Percentiles rank a stretch among this genome's conserved stretches.
phyloP scores from a whole-genome alignment of 2,113 vertebrate species.

The Vulpes lagopus region DNA sequence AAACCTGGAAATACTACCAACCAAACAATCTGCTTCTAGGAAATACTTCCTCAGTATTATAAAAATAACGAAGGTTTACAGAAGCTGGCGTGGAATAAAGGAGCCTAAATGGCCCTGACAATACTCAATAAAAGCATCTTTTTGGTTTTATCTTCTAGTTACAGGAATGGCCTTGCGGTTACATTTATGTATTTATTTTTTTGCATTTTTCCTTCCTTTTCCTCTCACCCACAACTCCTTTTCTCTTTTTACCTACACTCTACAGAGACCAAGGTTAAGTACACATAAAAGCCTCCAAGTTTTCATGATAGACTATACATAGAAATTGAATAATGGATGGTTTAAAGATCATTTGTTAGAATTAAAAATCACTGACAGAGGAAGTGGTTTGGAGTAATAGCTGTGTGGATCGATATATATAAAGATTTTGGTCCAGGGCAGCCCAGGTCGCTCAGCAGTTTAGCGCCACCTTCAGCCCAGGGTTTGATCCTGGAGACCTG shows the following conservation, averaged over 20 bases:
- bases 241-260: conserved; percentile 48
- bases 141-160: conserved; percentile 41
- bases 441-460: too few species aligned
- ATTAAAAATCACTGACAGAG: conserved; percentile 59
- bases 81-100: neutral
- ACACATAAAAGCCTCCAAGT: neutral
- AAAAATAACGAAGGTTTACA: neutral
- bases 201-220: neutral
- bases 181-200: neutral
- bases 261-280: conserved; percentile 4
- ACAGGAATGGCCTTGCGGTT: neutral
- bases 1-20: neutral
- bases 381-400: conserved; percentile 54
- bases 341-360: conserved; percentile 61
- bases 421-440: neutral
- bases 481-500: too few species aligned
- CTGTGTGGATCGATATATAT: conserved; percentile 7
- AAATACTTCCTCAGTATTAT: neutral
- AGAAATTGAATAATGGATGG: conserved; percentile 57
- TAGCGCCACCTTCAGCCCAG: too few species aligned
- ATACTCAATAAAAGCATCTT: neutral
- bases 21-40: neutral
- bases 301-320: neutral
- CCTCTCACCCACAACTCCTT: neutral
- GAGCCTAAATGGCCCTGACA: neutral